phyloP scores from a whole-genome alignment of 2,797 vertebrate genomes.

The Harpagifer antarcticus region DNA sequence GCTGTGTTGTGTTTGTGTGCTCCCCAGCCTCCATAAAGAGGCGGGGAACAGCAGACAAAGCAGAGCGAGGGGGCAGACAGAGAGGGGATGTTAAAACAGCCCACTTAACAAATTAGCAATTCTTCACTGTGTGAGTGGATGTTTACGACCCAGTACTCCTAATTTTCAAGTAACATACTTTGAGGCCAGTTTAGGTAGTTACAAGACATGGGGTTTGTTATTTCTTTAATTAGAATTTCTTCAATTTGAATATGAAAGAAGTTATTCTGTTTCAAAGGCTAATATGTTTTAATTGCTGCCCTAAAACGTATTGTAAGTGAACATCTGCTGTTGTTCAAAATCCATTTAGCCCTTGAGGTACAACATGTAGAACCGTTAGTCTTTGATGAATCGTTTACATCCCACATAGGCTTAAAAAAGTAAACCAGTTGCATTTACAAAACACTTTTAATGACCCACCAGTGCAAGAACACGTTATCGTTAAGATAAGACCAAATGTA shows the following conservation, averaged over 20 bases:
- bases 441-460: constrained; percentile 12
- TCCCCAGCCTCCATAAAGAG: constrained; percentile 45
- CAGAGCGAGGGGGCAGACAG: constrained; percentile 51
- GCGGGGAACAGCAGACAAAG: constrained; percentile 65
- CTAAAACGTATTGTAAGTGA: constrained; percentile 1
- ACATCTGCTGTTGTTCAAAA: constrained; percentile 25
- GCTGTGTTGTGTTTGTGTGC: constrained; percentile 52
- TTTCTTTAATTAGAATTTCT: constrained; percentile 2
- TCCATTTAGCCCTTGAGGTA: constrained; percentile 49
- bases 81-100: constrained; percentile 60
- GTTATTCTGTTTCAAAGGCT: neutral
- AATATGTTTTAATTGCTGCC: constrained; percentile 23
- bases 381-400: neutral
- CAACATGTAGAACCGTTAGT: neutral
- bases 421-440: constrained; percentile 31
- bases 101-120: constrained; percentile 69
- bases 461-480: constrained; percentile 8
- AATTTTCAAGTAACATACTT: constrained; percentile 10
- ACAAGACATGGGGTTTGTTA: neutral
- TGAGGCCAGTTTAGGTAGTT: constrained; percentile 1
- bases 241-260: constrained; percentile 10
- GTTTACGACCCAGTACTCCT: constrained; percentile 38
- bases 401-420: neutral
- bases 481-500: constrained; percentile 17
- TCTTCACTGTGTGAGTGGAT: constrained; percentile 48